Percentiles rank a stretch among this genome's conserved stretches.
Conservation (phyloP, 2,797 vertebrate genomes). For the Adelosebastes latens region DNA sequence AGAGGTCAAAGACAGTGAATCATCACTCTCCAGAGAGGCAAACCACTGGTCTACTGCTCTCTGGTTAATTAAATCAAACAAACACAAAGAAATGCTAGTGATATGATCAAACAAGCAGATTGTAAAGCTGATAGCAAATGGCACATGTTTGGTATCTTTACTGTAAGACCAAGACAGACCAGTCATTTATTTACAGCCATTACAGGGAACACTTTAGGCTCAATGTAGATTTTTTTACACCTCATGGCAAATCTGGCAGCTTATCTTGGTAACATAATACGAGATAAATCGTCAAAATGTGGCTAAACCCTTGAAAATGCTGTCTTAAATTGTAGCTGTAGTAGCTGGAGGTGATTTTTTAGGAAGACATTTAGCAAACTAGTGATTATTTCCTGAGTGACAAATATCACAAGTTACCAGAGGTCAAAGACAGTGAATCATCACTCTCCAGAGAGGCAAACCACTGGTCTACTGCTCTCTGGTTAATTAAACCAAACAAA, state of each 20-base stretch:
- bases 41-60: neutral
- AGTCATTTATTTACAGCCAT: neutral
- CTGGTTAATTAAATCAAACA: neutral
- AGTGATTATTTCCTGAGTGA: neutral
- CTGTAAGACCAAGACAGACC: neutral
- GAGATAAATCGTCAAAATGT: neutral
- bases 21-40: neutral
- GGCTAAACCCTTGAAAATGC: neutral
- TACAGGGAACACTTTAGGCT: neutral
- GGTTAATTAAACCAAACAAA: neutral
- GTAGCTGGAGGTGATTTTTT: neutral
- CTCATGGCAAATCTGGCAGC: neutral
- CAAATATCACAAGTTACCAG: conserved; percentile 22
- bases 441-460: neutral
- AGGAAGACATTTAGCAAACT: too few relatives aligned
- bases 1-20: conserved; percentile 40
- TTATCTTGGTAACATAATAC: neutral
- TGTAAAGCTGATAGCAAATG: neutral
- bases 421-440: conserved; percentile 42
- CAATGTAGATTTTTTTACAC: neutral
- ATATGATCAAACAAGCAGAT: neutral
- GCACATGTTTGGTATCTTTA: neutral
- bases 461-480: neutral
- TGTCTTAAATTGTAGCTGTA: neutral
- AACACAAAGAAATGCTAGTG: neutral